Evolutionary conservation across 1,140 invertebrate species (phyloP), one percentile per base, ranked within the genome.

Genomic region (Papilio machaon): DNA sequence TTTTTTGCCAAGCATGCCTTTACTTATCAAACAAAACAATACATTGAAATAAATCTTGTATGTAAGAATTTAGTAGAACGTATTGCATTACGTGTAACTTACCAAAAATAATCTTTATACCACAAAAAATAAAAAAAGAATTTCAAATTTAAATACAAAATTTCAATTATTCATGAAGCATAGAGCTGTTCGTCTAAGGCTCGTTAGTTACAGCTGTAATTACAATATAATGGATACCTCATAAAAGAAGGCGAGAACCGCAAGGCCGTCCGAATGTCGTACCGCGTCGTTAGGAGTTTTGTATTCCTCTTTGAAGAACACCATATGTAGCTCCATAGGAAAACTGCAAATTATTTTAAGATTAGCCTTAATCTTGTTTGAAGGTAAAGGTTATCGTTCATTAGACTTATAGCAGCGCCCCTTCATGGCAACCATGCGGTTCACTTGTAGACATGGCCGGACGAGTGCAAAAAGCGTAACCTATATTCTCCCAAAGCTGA

Each of bases 201-300:
- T 64, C 60, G 60, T 64, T 70, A 67, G 64, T 67, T 67, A 70
- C 30, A 70, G 23, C 64, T 38, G 60, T 76, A 70, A 74, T 73
- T 82, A 79, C 52, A 81, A 49, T 19, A 74, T 49, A 74, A 19
- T 76, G 46, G 43, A 67, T 79, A 98, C 97, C 94, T 97, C 95
- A 84, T 97, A 97, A 81, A 98, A 97, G 85, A 98, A 97, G 0
- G 97, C 97, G n/a, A 99, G 91, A 0, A 99, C 98, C 3, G 96
- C 95, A n/a, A 99, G 92, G 1, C 98, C 98, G 87, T 98, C 96
- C 0, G 92, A 85, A 86, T 97, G 93, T 43, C 96, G 93, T 4
- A 96, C 84, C 1, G 98, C 97, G 67, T 96, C 95, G 1, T 89
- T 86, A 35, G 97, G 95, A 43, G 94, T 95, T 0, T 92, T 94